Conservation (phyloP, 2,888 invertebrate species). For the Sycophila texana region DNA sequence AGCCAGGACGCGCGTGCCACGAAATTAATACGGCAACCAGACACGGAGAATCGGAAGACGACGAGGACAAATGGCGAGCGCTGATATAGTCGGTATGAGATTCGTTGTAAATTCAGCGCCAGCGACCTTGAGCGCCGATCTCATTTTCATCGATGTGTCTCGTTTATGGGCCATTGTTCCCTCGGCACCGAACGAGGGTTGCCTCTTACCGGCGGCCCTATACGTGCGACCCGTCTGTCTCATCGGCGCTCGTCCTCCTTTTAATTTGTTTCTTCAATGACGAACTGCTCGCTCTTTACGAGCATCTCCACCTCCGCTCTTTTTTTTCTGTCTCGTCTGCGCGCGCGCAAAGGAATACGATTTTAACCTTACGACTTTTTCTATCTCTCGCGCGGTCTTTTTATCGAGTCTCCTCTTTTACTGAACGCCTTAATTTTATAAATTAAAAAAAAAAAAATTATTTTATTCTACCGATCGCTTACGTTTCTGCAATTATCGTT, state of each 20-base stretch:
- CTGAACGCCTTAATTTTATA: no score
- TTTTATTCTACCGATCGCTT: no score
- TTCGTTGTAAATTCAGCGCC: neutral
- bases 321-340: no score
- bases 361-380: no score
- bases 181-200: neutral
- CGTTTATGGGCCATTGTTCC: conserved; percentile 60
- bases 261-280: conserved; percentile 7
- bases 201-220: neutral
- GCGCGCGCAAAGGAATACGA: no score
- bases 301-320: neutral
- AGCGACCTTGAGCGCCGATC: conserved; percentile 23
- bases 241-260: conserved; percentile 1
- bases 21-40: no score
- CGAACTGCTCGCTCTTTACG: neutral
- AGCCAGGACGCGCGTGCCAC: no score
- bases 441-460: no score
- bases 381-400: neutral
- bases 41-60: neutral
- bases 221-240: conserved; percentile 6
- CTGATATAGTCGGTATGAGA: no score
- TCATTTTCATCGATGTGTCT: conserved; percentile 31
- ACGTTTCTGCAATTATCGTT: no score
- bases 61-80: no score
- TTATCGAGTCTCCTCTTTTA: neutral